Conservation (phyloP, 2,888 invertebrate genomes). For the Siphonodentalium dalli region DNA sequence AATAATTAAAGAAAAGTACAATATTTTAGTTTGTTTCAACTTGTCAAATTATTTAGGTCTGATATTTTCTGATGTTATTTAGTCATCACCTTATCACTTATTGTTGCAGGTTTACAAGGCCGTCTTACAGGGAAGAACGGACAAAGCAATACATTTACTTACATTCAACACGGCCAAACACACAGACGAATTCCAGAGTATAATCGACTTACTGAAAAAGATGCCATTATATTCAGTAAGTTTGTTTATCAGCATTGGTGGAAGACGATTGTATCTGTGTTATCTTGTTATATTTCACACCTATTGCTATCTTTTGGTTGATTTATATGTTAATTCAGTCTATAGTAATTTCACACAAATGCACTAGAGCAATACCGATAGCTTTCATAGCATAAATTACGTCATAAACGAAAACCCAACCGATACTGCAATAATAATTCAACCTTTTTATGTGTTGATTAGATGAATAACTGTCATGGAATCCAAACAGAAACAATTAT, state of each 20-base stretch:
- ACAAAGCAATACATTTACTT: constrained; percentile 80
- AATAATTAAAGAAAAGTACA: too few species aligned
- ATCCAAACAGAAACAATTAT: too few species aligned
- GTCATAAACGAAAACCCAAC: too few species aligned
- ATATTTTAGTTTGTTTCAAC: too few species aligned
- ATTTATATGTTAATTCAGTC: not conserved
- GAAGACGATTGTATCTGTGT: not conserved
- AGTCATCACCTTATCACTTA: not conserved
- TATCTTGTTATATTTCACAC: too few species aligned
- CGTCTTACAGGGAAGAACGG: constrained; percentile 83
- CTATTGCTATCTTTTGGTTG: too few species aligned
- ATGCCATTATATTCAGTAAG: constrained; percentile 86
- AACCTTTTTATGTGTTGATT: too few species aligned
- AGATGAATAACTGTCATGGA: too few species aligned
- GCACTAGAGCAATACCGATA: too few species aligned
- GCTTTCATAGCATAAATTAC: too few species aligned
- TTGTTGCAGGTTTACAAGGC: constrained; percentile 73
- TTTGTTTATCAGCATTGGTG: not conserved
- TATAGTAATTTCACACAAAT: not conserved
- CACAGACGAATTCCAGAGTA: constrained; percentile 76
- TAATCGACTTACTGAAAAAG: constrained; percentile 78
- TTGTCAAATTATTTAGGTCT: not conserved
- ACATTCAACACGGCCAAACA: constrained; percentile 73
- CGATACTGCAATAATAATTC: too few species aligned
- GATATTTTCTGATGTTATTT: not conserved